Percentiles rank a stretch among this genome's conserved stretches.
Evolutionary conservation across 2,888 invertebrate genomes (phyloP).

Genomic region (Drosophila eohydei): DNA sequence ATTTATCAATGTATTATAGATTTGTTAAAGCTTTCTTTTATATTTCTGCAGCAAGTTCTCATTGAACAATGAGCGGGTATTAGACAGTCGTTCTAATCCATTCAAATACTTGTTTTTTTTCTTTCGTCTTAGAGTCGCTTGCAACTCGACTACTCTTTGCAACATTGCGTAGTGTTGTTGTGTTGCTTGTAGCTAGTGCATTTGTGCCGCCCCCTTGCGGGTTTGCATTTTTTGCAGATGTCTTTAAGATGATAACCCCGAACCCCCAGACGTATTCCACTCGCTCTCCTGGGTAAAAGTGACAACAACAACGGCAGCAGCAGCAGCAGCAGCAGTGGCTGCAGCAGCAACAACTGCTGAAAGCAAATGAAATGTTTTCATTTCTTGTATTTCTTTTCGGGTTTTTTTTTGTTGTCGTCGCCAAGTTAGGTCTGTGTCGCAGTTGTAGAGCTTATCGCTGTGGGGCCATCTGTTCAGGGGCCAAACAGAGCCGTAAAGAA

Average conservation of each 20-base stretch:
- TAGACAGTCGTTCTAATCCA: neutral
- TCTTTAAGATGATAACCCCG: constrained; percentile 55
- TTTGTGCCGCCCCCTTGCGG: constrained; percentile 25
- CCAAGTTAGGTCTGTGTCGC: constrained; percentile 32
- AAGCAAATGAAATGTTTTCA: constrained; percentile 50
- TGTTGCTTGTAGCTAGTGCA: constrained; percentile 27
- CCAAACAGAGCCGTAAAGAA: constrained; percentile 73
- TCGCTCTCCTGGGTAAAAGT: constrained; percentile 46
- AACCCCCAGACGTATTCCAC: constrained; percentile 21
- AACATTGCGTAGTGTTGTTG: constrained; percentile 47
- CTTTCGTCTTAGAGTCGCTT: neutral
- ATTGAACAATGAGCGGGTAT: neutral
- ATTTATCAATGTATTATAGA: neutral
- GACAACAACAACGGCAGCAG: constrained; percentile 32
- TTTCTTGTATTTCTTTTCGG: constrained; percentile 25
- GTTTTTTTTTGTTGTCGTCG: constrained; percentile 13
- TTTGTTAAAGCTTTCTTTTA: neutral
- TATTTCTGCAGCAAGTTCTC: too few relatives aligned
- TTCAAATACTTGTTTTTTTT: constrained; percentile 6
- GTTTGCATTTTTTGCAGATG: constrained; percentile 59
- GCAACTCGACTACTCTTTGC: constrained; percentile 32
- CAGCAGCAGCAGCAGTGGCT: constrained; percentile 23
- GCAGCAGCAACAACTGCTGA: constrained; percentile 33
- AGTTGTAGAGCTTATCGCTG: constrained; percentile 55
- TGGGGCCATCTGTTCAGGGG: constrained; percentile 61